phyloP scores from a whole-genome alignment of 2,797 vertebrate genomes.

The Hybognathus amarus region DNA sequence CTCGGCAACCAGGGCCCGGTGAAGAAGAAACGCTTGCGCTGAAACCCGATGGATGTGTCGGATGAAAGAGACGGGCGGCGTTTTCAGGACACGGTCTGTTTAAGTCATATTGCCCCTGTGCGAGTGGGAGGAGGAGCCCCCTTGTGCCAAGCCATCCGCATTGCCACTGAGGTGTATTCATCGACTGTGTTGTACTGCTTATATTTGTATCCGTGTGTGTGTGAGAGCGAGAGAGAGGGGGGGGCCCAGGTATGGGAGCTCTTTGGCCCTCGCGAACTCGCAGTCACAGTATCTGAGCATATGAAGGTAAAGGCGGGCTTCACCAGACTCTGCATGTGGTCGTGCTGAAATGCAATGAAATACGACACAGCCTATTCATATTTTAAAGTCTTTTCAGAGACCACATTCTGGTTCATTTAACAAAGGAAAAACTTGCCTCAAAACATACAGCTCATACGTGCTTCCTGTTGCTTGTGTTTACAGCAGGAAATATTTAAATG shows the following conservation, averaged over 20 bases:
- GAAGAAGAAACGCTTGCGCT: constrained; percentile 85
- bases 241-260: constrained; percentile 33
- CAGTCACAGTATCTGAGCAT: constrained; percentile 23
- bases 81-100: constrained; percentile 62
- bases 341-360: constrained; percentile 17
- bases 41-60: constrained; percentile 61
- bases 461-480: constrained; percentile 11
- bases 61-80: constrained; percentile 64
- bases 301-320: constrained; percentile 27
- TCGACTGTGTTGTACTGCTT: constrained; percentile 57
- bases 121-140: constrained; percentile 64
- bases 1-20: constrained; percentile 82
- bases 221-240: constrained; percentile 57
- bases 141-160: constrained; percentile 18
- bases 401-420: constrained; percentile 30
- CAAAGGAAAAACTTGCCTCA: constrained; percentile 5
- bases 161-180: constrained; percentile 33
- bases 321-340: constrained; percentile 28
- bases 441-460: neutral
- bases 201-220: neutral
- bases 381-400: constrained; percentile 15
- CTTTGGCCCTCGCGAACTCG: neutral
- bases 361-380: neutral
- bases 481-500: constrained; percentile 27
- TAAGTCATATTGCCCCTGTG: constrained; percentile 66